Percentiles rank a stretch among this genome's conserved stretches.
phyloP scores from a whole-genome alignment of 2,113 vertebrate genomes.

The Herpailurus yagouaroundi region DNA sequence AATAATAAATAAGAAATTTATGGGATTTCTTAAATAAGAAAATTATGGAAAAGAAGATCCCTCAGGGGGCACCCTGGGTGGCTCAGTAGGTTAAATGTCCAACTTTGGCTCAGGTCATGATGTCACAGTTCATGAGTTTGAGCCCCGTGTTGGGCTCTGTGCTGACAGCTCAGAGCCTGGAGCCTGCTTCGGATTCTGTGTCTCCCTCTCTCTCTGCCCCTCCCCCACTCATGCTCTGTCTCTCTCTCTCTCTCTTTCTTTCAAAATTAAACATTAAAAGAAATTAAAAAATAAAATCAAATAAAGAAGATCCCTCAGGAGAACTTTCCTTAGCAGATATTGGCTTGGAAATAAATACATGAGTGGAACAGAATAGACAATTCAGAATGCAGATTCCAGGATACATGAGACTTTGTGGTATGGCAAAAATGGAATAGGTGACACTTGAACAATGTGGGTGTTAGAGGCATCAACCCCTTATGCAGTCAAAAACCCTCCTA shows the following conservation, averaged over 20 bases:
- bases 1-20: not conserved
- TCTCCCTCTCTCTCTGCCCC: too few relatives aligned
- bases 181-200: too few relatives aligned
- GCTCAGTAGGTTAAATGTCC: too few relatives aligned
- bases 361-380: not conserved
- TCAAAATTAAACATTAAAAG: too few relatives aligned
- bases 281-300: not conserved
- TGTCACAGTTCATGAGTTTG: too few relatives aligned
- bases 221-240: too few relatives aligned
- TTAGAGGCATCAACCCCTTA: not conserved
- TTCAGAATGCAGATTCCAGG: not conserved
- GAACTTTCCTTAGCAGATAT: not conserved
- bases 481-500: not conserved
- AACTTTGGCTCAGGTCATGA: too few relatives aligned
- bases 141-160: too few relatives aligned
- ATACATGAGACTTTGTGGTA: not conserved
- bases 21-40: not conserved
- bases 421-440: not conserved
- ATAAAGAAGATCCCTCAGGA: not conserved
- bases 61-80: not conserved
- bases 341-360: not conserved
- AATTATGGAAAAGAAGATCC: conserved; percentile 1
- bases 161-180: too few relatives aligned
- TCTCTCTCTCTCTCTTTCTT: too few relatives aligned
- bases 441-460: not conserved